These are phyloP conservation scores for Acanthosoma haemorrhoidale DNA, from an alignment of 2,888 invertebrate species.

Conservation along the genomic window DNA sequence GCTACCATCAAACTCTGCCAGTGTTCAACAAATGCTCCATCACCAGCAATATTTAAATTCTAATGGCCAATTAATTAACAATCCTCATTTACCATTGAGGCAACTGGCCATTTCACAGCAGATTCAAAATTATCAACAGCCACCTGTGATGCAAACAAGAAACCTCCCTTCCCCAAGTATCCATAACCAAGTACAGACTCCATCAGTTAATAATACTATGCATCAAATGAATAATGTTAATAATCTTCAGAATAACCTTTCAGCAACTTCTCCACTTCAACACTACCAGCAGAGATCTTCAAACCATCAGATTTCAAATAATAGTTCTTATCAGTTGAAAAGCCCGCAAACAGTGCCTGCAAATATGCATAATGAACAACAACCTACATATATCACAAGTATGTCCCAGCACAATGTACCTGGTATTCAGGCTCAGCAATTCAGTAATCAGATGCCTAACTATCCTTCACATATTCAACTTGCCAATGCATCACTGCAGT, in stretches of 20 bases:
- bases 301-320: conserved; percentile 6
- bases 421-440: neutral
- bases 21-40: neutral
- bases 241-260: neutral
- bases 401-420: conserved; percentile 2
- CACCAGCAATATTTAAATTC: neutral
- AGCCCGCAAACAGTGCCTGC: neutral
- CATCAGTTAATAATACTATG: neutral
- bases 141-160: conserved; percentile 33
- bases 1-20: neutral
- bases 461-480: conserved; percentile 17
- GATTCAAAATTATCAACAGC: conserved; percentile 22
- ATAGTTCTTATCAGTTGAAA: neutral
- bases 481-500: neutral
- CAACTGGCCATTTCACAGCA: neutral
- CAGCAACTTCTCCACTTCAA: neutral
- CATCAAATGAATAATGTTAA: neutral
- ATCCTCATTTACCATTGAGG: neutral
- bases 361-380: neutral
- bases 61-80: conserved; percentile 6
- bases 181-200: conserved; percentile 29
- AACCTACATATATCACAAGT: neutral
- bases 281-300: neutral
- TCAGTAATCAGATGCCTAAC: neutral
- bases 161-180: conserved; percentile 35